Evolutionary conservation across 2,888 invertebrate species (phyloP), one percentile per base, ranked within the genome.

Genomic region (Gryllus longicercus): DNA sequence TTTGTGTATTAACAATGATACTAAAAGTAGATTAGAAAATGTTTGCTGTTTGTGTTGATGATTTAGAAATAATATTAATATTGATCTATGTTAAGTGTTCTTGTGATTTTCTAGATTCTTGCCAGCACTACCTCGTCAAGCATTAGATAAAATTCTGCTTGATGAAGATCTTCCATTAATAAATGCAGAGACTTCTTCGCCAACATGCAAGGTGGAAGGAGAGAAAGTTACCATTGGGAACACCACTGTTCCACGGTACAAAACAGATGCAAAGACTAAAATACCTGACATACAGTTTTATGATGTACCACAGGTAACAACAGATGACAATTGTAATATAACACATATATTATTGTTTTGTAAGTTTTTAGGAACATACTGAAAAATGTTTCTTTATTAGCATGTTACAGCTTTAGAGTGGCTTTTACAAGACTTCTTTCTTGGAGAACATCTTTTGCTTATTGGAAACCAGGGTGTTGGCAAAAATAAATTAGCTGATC

Each of bases 401-500:
- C 98, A 99, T 86, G 88, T 98, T 78, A 88, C 89, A 76, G 88
- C 97, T 8, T 89, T 99, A 86, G 97, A 98, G 86, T 93, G 93
- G 86, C 89, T 99, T 84, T 87, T 98, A 18, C 95, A 96, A 88
- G 98, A 99, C 87, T 97, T 95, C 85, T 87, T 93, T 2, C 90
- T 98, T 0, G 97, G 97, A 0, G 95, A 97, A 85, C 97, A 98
- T 88, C 89, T 99, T 75, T 88, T 99, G 1, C 87, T 99, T 78
- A 96, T 99, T n/a, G 99, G 99, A 0, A 99, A 99, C 88, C 98
- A 98, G 88, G 88, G 87, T 51, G 98, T 98, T 0, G 98, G 98
- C 0, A 99, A 99, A 87, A 99, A 99, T 87, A 98, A 99, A 87
- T 93, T 99, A 18, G 94, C 95, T 1, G 99, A 99, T 86, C 90